Evolutionary conservation across 2,888 invertebrate genomes (phyloP), one percentile per base, ranked within the genome.

Genomic region (Idaea dimidiata): DNA sequence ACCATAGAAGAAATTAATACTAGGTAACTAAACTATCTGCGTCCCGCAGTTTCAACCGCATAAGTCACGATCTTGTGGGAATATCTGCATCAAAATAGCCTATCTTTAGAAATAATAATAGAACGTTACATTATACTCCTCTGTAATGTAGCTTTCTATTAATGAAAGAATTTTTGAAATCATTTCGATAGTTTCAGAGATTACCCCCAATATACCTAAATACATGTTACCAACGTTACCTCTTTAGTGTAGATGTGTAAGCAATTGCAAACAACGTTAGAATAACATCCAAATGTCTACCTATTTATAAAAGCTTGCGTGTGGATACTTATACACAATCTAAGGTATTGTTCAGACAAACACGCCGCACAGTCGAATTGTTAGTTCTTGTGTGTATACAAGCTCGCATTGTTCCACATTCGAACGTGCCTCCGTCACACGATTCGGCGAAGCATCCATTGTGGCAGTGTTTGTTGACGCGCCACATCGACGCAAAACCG

Each of bases 321-420:
- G 80, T 74, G 80, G 79, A 80, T 82, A 79, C 83, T 80, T 82
- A 78, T 76, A 73, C 75, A 77, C 81, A 81, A 79, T 83, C 81
- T 84, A 83, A 81, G 80, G 82, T 84, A 88, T 88, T 87, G 89
- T 88, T 86, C 78, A 77, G 83, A 82, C 83, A 88, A 87, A 88
- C 87, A 86, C 74, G 74, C 79, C 66, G 75, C 60, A 59, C 65
- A 58, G 63, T 84, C 88, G 79, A 88, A 89, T 89, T 89, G 89
- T 86, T 84, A 77, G 69, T 73, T 77, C 79, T 83, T 84, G 85
- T 90, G 85, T 90, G 56, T 91, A 86, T 87, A 87, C 89, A 88
- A 86, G 82, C 81, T 70, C 73, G 76, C 88, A 91, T 91, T 92
- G 91, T 92, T 90, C 87, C 83, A 87, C 87, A 88, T 89, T 86